Conservation (phyloP, 2,797 vertebrate genomes). For the Acipenser oxyrinchus region DNA sequence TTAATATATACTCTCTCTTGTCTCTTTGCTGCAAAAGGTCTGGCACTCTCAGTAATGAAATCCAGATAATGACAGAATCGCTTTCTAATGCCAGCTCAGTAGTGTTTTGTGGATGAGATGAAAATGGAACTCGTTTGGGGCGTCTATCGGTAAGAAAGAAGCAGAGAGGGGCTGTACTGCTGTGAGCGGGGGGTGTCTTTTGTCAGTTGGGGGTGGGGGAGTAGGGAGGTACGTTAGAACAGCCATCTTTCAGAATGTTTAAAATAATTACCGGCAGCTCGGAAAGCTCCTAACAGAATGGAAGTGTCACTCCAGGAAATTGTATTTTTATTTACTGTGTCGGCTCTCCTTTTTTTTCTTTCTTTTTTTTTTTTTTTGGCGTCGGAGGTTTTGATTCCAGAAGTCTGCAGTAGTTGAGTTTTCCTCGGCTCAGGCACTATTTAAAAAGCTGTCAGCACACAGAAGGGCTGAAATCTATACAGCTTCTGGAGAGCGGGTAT, state of each 20-base stretch:
- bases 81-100: conserved; percentile 9
- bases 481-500: conserved; percentile 2
- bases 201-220: conserved; percentile 3
- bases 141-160: conserved; percentile 19
- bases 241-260: conserved; percentile 60
- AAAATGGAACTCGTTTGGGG: conserved; percentile 15
- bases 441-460: conserved; percentile 20
- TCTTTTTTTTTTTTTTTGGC: too few species aligned
- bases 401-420: conserved; percentile 17
- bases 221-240: conserved; percentile 27
- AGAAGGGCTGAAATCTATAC: conserved; percentile 11
- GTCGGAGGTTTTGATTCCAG: conserved; percentile 21
- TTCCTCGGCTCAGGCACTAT: conserved; percentile 21
- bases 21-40: conserved; percentile 1
- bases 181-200: not conserved
- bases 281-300: conserved; percentile 53
- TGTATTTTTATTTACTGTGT: conserved; percentile 64
- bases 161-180: conserved; percentile 3
- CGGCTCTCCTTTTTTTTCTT: conserved; percentile 29
- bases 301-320: conserved; percentile 58
- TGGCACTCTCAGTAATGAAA: conserved; percentile 16
- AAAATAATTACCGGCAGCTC: conserved; percentile 57
- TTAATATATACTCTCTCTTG: conserved; percentile 21
- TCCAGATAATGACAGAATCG: conserved; percentile 16
- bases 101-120: conserved; percentile 14